Evolutionary conservation across 2,888 invertebrate genomes (phyloP), one percentile per base, ranked within the genome.

Genomic region (Drosophila hamatofila): DNA sequence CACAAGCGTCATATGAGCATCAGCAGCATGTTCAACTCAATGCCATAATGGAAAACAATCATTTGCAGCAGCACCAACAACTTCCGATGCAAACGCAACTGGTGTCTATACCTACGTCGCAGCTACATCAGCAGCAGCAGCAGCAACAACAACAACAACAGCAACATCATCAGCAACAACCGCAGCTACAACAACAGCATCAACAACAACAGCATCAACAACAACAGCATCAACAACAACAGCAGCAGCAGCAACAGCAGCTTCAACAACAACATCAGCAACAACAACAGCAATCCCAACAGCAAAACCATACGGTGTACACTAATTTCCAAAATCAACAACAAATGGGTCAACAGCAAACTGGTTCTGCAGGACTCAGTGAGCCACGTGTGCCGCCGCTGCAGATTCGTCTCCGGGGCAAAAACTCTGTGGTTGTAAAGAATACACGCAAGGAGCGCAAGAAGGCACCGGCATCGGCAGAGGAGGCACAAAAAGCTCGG

Each of bases 381-480:
- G 97, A 97, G 85, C 95, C 96, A 9, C 94, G 97, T 62, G 98
- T 98, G 52, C 97, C 98, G 11, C 98, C 97, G 2, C 93, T 97
- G 71, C 97, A 97, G 92, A 97, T 98, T 85, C 97, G 97, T 65
- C 93, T 98, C 46, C 94, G 97, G 69, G 91, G 91, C 18, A 94
- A 97, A 65, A 97, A 97, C 91, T 96, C 97, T 0, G 97, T 97
- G 44, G 97, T 97, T 54, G 97, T 97, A 81, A 96, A 96, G 89
- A 95, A 96, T 90, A 96, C 96, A 56, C 96, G 96, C 83, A 96
- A 96, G 81, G 94, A 95, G 68, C 94, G 95, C 83, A 95, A 94
- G 88, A 95, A 95, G 86, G 60, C 64, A 1, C 16, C 65, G 0
- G 23, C 49, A 18, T 35, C 16, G 35, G 35, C 46, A 2, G 86